These are phyloP conservation scores for Leguminivora glycinivorella DNA, from an alignment of 1,140 invertebrate genomes.

Conservation along the genomic window DNA sequence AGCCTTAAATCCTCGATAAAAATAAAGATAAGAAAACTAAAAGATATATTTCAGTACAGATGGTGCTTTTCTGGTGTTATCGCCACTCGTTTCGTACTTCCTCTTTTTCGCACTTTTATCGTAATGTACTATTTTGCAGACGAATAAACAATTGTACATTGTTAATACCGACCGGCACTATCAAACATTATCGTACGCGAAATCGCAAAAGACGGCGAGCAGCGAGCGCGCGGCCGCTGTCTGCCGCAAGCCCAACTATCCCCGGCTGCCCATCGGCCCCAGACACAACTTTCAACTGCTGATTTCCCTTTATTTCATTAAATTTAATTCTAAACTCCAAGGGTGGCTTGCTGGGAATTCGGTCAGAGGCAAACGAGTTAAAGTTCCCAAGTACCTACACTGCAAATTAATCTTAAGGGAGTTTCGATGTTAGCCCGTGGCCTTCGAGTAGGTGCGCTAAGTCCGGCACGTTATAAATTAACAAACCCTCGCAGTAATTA, in stretches of 20 bases:
- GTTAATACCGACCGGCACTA: not conserved
- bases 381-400: slow-evolving; percentile 69
- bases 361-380: slow-evolving; percentile 75
- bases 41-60: too few relatives aligned
- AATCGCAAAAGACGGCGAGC: not conserved
- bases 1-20: too few relatives aligned
- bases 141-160: not conserved
- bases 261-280: slow-evolving; percentile 41
- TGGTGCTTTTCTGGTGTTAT: too few relatives aligned
- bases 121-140: too few relatives aligned
- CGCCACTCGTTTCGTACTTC: too few relatives aligned
- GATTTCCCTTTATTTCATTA: slow-evolving; percentile 74
- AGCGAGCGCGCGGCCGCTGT: slow-evolving; percentile 8
- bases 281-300: slow-evolving; percentile 57
- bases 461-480: slow-evolving; percentile 73
- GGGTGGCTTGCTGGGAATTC: slow-evolving; percentile 66
- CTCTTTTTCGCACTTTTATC: too few relatives aligned
- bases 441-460: slow-evolving; percentile 56
- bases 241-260: slow-evolving; percentile 42
- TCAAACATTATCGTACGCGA: not conserved
- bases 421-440: slow-evolving; percentile 71
- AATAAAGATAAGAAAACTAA: too few relatives aligned
- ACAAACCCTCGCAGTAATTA: slow-evolving; percentile 73
- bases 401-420: slow-evolving; percentile 78
- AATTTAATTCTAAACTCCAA: slow-evolving; percentile 74